These are phyloP conservation scores for Oryzias melastigma DNA, from an alignment of 2,113 vertebrate species.

Conservation along the genomic window DNA sequence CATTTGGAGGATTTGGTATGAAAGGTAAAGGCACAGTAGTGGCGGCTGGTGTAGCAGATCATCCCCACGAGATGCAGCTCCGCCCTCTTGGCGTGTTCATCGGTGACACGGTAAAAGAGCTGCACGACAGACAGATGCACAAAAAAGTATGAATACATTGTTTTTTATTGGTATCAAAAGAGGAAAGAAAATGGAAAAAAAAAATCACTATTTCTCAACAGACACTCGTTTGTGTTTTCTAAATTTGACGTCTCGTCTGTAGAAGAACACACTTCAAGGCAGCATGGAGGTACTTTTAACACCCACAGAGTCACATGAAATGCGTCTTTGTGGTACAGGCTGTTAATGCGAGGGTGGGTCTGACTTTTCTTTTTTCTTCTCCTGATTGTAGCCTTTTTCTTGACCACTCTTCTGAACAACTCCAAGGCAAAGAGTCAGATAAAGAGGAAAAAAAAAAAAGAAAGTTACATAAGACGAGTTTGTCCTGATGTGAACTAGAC, in stretches of 20 bases:
- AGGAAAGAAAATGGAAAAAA: conserved; percentile 10
- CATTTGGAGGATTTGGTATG: conserved; percentile 96
- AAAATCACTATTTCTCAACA: no score
- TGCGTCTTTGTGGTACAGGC: conserved; percentile 56
- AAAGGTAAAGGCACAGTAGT: conserved; percentile 96
- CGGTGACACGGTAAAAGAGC: conserved; percentile 95
- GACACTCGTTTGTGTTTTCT: no score
- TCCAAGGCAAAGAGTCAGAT: neutral
- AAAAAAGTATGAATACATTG: conserved; percentile 23
- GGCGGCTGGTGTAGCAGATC: conserved; percentile 94
- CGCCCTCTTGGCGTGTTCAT: conserved; percentile 90
- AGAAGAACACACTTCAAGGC: no score
- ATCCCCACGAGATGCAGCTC: conserved; percentile 92
- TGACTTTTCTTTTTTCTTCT: conserved; percentile 35
- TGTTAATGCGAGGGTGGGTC: conserved; percentile 6
- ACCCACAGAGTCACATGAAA: conserved; percentile 62
- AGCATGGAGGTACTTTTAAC: conserved; percentile 43
- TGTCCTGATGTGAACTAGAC: conserved; percentile 19
- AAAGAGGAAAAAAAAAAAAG: conserved; percentile 10
- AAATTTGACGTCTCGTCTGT: no score
- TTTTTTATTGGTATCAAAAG: conserved; percentile 3
- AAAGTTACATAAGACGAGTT: conserved; percentile 43
- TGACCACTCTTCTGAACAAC: no score
- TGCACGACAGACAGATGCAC: conserved; percentile 53
- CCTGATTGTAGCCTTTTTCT: conserved; percentile 37